A percentile compares a stretch with the other conserved stretches of the same genome.
These are phyloP conservation scores for Aegotheles bennettii DNA, from an alignment of 2,113 vertebrate species.

Conservation along the genomic window DNA sequence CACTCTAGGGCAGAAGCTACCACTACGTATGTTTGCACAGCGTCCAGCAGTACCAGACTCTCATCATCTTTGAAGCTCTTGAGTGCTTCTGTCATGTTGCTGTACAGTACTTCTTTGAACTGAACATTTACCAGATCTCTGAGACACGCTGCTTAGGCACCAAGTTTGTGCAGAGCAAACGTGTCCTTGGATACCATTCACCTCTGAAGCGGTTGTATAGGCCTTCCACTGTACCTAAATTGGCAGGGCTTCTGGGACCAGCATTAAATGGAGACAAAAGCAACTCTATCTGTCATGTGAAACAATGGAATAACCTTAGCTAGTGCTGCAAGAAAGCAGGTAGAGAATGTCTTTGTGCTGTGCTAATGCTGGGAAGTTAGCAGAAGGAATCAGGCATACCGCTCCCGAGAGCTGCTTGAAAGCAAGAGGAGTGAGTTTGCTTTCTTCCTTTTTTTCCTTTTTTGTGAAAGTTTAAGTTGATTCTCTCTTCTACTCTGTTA, in stretches of 20 bases:
- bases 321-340: slow-evolving; percentile 3
- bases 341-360: slow-evolving; percentile 16
- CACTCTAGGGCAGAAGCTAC: background rate
- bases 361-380: background rate
- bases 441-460: background rate
- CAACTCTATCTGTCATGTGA: background rate
- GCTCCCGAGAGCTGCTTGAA: slow-evolving; percentile 6
- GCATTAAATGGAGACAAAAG: background rate
- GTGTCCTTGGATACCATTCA: fast-evolving
- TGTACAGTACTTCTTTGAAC: background rate
- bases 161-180: background rate
- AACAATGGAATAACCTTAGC: background rate
- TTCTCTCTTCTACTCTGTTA: background rate
- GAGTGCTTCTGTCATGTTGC: background rate
- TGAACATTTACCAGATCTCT: background rate
- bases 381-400: background rate
- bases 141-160: background rate
- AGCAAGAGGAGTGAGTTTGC: slow-evolving; percentile 27
- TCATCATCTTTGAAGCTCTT: background rate
- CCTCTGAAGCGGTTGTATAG: background rate
- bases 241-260: background rate
- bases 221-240: background rate
- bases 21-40: background rate
- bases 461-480: slow-evolving; percentile 16
- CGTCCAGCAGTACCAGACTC: background rate